Evolutionary conservation across 1,140 invertebrate species (phyloP), one percentile per base, ranked within the genome.

Genomic region (Wiebesia pumilae): DNA sequence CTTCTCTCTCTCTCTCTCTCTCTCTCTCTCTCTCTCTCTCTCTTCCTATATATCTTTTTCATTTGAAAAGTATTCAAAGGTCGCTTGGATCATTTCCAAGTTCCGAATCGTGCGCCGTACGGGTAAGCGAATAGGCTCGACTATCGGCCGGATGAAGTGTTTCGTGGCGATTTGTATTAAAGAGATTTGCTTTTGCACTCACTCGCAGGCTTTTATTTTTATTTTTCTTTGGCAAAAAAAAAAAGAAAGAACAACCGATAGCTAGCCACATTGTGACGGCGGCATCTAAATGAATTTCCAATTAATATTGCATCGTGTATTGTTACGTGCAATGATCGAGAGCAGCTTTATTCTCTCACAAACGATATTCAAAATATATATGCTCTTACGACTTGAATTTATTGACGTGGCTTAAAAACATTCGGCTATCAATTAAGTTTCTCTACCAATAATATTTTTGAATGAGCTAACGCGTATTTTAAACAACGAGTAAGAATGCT

Each of bases 41-140:
- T 81, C 47, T 54, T 83, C 85, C 87, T 87, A 77, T 79, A 84
- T 87, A 67, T 82, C 83, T 81, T 67, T 73, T 84, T 88, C 88
- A 88, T 88, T 89, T 89, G 88, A 89, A 89, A 89, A 92, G 90
- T 92, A 92, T 93, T 91, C 92, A 93, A 93, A 92, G 92, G 91
- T 93, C 91, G 92, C 90, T 93, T 93, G 92, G 92, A 92, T 73
- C 86, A 21, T 88, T 91, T 93, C 92, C 92, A 93, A 93, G 91
- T 93, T 92, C 91, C 91, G 88, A 91, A 92, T 93, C 90, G 90
- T 89, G 87, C 90, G 90, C 90, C 89, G 35, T 35, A 73, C 71
- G 82, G 35, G 33, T 33, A 88, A 88, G 87, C 88, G 89, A 89
- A 24, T 65, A 51, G 40, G 40, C 73, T 79, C 27, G 62, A 40